Evolutionary conservation across 2,113 vertebrate species (phyloP).

Genomic region (Elaphurus davidianus): DNA sequence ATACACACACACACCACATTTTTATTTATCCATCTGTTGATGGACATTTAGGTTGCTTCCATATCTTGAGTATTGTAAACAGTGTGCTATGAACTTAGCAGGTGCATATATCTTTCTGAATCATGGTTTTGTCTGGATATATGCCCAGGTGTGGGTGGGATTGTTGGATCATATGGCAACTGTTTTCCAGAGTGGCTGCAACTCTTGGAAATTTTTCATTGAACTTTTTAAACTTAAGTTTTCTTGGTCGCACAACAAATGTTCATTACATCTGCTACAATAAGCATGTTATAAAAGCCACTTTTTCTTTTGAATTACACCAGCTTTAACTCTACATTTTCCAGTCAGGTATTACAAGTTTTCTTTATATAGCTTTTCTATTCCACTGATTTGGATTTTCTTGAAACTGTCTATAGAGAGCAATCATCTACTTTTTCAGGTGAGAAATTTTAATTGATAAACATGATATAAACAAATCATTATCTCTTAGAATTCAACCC

Average conservation of each 20-base stretch:
- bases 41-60: background rate
- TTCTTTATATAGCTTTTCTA: background rate
- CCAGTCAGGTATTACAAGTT: background rate
- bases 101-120: background rate
- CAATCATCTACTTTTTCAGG: constrained; percentile 31
- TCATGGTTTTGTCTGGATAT: background rate
- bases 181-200: background rate
- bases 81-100: background rate
- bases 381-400: background rate
- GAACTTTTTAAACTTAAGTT: background rate
- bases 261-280: background rate
- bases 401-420: background rate
- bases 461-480: background rate
- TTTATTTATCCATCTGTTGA: background rate
- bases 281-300: background rate
- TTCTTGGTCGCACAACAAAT: background rate
- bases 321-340: background rate
- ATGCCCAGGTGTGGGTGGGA: background rate
- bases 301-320: background rate
- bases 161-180: background rate
- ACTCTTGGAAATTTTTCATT: background rate
- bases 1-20: background rate
- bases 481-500: background rate
- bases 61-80: background rate
- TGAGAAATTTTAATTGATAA: constrained; percentile 15